phyloP scores from a whole-genome alignment of 2,113 vertebrate species.

The Panthera leo region DNA sequence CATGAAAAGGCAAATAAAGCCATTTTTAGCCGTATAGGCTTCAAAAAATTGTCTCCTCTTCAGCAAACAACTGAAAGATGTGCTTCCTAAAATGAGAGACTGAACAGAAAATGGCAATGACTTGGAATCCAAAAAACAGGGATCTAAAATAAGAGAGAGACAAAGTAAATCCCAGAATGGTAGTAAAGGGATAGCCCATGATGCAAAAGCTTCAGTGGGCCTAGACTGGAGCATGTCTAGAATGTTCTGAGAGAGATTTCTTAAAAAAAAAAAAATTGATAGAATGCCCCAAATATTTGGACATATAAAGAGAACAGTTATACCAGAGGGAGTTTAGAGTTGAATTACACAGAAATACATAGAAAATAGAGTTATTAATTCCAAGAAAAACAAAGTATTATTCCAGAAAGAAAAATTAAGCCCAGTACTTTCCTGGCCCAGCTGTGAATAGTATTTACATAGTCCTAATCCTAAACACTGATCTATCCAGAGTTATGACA shows the following conservation, averaged over 20 bases:
- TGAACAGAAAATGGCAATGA: not conserved
- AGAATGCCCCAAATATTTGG: not conserved
- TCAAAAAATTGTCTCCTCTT: not conserved
- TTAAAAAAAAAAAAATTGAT: not conserved
- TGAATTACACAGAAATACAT: not conserved
- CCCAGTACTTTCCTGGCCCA: not conserved
- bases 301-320: not conserved
- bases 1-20: not conserved
- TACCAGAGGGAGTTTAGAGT: not conserved
- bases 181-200: not conserved
- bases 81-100: not conserved
- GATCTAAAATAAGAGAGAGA: constrained; percentile 1
- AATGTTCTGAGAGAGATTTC: not conserved
- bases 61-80: constrained; percentile 20
- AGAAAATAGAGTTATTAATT: constrained; percentile 5
- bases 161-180: constrained; percentile 14
- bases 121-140: constrained; percentile 32
- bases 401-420: constrained; percentile 31
- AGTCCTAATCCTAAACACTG: not conserved
- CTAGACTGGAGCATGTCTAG: not conserved
- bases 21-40: not conserved
- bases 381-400: constrained; percentile 25
- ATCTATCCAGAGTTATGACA: not conserved
- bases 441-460: not conserved
- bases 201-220: not conserved